Conservation (phyloP, 2,113 vertebrate genomes). For the Parus major region DNA sequence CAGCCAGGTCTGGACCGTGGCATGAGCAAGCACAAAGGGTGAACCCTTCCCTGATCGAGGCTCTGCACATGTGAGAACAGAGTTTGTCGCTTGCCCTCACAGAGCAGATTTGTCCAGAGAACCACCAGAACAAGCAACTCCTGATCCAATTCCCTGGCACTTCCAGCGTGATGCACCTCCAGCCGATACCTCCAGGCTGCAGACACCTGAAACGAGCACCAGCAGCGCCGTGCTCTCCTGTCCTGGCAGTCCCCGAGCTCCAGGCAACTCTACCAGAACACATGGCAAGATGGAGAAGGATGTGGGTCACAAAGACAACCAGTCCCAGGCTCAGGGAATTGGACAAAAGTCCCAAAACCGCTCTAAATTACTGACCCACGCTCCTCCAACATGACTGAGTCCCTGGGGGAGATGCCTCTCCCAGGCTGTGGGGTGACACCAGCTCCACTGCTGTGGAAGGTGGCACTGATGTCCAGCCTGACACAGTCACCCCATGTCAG, state of each 20-base stretch:
- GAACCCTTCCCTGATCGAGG: background rate
- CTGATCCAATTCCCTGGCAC: background rate
- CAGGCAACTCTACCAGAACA: background rate
- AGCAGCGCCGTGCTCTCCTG: background rate
- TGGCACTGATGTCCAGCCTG: background rate
- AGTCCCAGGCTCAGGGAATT: background rate
- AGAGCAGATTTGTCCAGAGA: rapidly evolving
- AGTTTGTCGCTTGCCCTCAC: background rate
- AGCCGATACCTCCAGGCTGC: background rate
- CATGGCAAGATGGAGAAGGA: background rate
- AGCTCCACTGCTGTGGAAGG: rapidly evolving
- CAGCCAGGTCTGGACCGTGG: background rate
- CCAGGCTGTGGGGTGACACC: background rate
- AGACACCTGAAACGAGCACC: background rate
- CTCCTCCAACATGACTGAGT: background rate
- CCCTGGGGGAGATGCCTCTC: rapidly evolving
- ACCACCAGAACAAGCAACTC: background rate
- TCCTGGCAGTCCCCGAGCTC: background rate
- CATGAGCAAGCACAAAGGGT: rapidly evolving
- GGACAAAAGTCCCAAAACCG: background rate
- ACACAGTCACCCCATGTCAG: rapidly evolving
- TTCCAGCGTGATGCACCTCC: background rate
- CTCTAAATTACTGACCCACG: background rate
- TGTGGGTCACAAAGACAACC: background rate
- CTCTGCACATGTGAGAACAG: rapidly evolving